A percentile compares a stretch with the other conserved stretches of the same genome.
Conservation (phyloP, 2,797 vertebrate species). For the Sternotherus odoratus region DNA sequence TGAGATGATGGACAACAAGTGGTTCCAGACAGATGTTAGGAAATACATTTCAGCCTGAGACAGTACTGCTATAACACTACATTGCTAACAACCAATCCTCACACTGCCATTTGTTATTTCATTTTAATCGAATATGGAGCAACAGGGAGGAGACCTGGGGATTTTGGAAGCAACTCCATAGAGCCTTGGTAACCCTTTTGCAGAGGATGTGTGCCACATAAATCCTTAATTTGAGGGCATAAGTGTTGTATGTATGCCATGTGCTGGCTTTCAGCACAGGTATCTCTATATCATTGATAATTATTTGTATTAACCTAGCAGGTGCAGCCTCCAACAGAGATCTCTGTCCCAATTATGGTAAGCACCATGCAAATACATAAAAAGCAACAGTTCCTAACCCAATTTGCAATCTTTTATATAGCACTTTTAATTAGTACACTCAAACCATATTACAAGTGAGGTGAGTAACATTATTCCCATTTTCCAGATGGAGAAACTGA, state of each 20-base stretch:
- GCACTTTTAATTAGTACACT: neutral
- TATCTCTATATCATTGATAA: fast-evolving
- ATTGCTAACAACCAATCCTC: neutral
- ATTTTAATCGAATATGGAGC: neutral
- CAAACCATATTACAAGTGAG: neutral
- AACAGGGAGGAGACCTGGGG: neutral
- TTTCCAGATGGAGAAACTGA: too few relatives aligned
- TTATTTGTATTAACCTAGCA: neutral
- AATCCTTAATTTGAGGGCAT: neutral
- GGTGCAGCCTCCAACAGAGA: neutral
- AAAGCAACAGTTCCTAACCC: neutral
- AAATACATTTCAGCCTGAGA: neutral
- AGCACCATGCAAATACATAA: fast-evolving
- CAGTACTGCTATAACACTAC: fast-evolving
- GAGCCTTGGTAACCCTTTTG: fast-evolving
- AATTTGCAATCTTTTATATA: neutral
- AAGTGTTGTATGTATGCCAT: neutral
- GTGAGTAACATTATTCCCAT: neutral
- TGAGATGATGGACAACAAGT: neutral
- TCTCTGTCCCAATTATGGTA: neutral
- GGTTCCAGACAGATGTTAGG: neutral
- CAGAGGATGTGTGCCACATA: neutral
- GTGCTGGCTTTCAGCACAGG: neutral
- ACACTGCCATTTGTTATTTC: fast-evolving
- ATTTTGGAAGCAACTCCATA: neutral